Conservation (phyloP, 1,140 invertebrate genomes). For the Zaprionus capensis region DNA sequence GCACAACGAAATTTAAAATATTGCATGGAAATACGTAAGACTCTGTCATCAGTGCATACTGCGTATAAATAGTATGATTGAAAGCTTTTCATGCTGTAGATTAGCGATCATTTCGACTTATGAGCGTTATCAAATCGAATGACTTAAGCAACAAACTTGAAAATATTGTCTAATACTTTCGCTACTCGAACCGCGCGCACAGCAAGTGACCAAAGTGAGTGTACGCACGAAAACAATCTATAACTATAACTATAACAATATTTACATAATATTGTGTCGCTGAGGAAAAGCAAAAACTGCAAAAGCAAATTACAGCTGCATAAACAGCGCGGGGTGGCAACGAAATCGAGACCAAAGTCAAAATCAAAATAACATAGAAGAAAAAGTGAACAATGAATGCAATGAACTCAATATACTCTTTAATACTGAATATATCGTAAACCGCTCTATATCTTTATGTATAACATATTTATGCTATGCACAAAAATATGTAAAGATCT, state of each 20-base stretch:
- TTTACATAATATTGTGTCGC: conserved; percentile 54
- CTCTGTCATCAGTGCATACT: background rate
- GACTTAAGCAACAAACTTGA: conserved; percentile 72
- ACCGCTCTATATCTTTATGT: no score
- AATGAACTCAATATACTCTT: conserved; percentile 21
- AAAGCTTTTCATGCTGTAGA: background rate
- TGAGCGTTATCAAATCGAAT: conserved; percentile 45
- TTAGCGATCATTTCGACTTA: conserved; percentile 1
- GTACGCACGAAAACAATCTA: conserved; percentile 42
- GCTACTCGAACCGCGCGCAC: conserved; percentile 10
- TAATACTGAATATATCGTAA: background rate
- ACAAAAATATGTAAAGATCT: no score
- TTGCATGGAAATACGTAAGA: conserved; percentile 1
- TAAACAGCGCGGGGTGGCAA: conserved; percentile 39
- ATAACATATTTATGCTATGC: no score
- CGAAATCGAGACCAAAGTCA: conserved; percentile 42
- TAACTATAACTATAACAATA: conserved; percentile 46
- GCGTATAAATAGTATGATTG: background rate
- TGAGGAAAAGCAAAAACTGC: conserved; percentile 42
- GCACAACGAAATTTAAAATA: background rate
- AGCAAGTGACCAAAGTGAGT: conserved; percentile 30
- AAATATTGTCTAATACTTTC: conserved; percentile 34
- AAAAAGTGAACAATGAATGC: background rate
- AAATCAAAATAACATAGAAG: conserved; percentile 35
- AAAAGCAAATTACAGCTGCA: conserved; percentile 38